Evolutionary conservation across 2,113 vertebrate species (phyloP).

Genomic region (Vimba vimba): DNA sequence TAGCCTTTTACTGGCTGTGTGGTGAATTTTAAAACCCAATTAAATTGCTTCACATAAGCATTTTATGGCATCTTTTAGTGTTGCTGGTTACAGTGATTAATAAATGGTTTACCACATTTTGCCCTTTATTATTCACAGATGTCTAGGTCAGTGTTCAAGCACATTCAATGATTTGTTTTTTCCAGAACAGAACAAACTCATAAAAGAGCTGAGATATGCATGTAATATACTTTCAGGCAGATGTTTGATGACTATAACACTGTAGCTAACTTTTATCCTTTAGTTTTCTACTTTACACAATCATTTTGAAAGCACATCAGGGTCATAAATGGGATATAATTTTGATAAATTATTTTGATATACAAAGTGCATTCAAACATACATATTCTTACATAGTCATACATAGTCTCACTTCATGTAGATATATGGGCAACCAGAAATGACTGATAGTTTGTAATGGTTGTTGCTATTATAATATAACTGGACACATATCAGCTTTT

Average conservation of each 20-base stretch:
- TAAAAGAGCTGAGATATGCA: neutral
- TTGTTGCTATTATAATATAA: neutral
- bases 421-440: neutral
- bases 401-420: no score
- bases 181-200: neutral
- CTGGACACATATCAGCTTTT: neutral
- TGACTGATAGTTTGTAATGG: no score
- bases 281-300: neutral
- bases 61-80: neutral
- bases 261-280: neutral
- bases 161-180: neutral
- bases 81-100: constrained; percentile 1
- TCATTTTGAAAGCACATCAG: neutral
- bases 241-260: neutral
- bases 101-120: constrained; percentile 21
- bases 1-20: neutral
- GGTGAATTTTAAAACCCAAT: constrained; percentile 16
- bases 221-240: neutral
- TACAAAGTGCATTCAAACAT: neutral
- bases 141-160: neutral
- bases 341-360: neutral
- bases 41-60: neutral
- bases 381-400: no score
- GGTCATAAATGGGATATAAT: neutral
- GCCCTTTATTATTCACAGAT: neutral